Evolutionary conservation across 1,140 invertebrate species (phyloP).

Genomic region (Brachionus angularis): DNA sequence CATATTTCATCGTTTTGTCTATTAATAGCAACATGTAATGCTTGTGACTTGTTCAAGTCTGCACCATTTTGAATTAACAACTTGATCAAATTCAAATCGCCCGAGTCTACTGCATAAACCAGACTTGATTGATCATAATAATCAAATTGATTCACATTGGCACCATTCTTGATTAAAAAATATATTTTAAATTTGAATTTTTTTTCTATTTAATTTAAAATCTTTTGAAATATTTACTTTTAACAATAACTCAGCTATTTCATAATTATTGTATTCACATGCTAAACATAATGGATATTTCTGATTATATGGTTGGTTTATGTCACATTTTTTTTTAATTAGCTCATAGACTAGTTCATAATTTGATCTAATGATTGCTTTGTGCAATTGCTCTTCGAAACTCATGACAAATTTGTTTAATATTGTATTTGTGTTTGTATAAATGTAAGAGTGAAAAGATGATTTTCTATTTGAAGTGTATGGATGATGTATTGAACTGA

Average conservation of each 20-base stretch:
- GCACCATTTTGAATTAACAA: slow-evolving; percentile 51
- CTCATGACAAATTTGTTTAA: slow-evolving; percentile 42
- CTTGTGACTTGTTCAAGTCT: slow-evolving; percentile 52
- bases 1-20: slow-evolving; percentile 53
- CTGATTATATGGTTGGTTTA: background rate
- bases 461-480: slow-evolving; percentile 34
- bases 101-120: slow-evolving; percentile 14
- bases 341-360: slow-evolving; percentile 16
- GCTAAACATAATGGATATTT: slow-evolving; percentile 32
- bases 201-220: too few species aligned
- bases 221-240: background rate
- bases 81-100: slow-evolving; percentile 48
- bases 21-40: slow-evolving; percentile 55
- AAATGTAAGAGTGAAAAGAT: slow-evolving; percentile 18
- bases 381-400: slow-evolving; percentile 32
- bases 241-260: slow-evolving; percentile 42
- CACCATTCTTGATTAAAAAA: background rate
- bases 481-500: background rate
- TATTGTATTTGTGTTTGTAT: slow-evolving; percentile 39
- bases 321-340: slow-evolving; percentile 14
- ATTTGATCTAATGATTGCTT: slow-evolving; percentile 10
- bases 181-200: background rate
- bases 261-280: slow-evolving; percentile 35
- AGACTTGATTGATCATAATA: slow-evolving; percentile 20
- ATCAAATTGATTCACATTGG: slow-evolving; percentile 20